A percentile compares a stretch with the other conserved stretches of the same genome.
Conservation (phyloP, 2,888 invertebrate genomes). For the Erebia aethiops region DNA sequence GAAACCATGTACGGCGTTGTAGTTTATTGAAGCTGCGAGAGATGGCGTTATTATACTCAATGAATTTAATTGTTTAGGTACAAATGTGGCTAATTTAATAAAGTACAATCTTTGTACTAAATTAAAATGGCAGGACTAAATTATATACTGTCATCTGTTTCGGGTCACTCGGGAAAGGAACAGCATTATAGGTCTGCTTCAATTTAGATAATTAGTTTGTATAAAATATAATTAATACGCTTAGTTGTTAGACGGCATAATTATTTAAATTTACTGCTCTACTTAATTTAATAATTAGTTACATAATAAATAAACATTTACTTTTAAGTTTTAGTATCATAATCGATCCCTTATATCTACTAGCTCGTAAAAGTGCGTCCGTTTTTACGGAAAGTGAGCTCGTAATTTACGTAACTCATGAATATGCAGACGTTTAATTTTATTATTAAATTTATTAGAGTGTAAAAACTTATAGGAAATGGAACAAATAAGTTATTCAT, state of each 20-base stretch:
- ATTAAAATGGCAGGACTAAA: too few species aligned
- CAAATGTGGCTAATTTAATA: too few species aligned
- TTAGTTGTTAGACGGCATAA: neutral
- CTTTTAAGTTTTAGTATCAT: neutral
- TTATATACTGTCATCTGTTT: too few species aligned
- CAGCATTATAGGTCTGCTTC: too few species aligned
- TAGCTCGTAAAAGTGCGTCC: conserved; percentile 5
- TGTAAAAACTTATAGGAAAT: conserved; percentile 16
- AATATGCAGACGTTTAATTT: conserved; percentile 32
- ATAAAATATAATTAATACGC: too few species aligned
- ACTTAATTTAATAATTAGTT: neutral
- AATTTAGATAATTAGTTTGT: too few species aligned
- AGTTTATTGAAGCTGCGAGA: conserved; percentile 4
- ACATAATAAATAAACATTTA: conserved; percentile 1
- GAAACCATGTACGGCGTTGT: neutral
- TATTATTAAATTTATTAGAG: neutral
- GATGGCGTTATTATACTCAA: conserved; percentile 25
- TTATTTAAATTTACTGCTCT: neutral
- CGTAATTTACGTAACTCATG: conserved; percentile 25
- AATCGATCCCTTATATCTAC: neutral
- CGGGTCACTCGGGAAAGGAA: too few species aligned
- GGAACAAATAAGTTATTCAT: conserved; percentile 17
- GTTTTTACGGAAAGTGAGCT: neutral
- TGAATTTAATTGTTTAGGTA: too few species aligned
- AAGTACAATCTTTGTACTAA: too few species aligned